A percentile compares a stretch with the other conserved stretches of the same genome.
phyloP scores from a whole-genome alignment of 2,113 vertebrate species.

The Petroica traversi region DNA sequence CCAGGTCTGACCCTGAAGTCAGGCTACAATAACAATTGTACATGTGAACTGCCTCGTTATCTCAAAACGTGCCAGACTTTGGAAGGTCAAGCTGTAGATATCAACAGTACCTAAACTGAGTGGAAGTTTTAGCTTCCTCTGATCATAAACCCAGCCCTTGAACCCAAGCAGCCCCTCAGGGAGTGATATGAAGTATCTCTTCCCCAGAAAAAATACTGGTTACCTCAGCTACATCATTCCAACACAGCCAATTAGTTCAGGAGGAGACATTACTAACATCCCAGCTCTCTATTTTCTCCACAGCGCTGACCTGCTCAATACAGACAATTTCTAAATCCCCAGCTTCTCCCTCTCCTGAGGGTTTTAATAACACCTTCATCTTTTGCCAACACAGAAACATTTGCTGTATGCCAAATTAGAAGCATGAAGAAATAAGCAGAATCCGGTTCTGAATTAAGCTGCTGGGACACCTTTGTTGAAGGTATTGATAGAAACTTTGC shows the following conservation, averaged over 20 bases:
- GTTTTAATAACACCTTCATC: slow-evolving; percentile 28
- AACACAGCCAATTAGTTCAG: background rate
- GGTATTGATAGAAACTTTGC: background rate
- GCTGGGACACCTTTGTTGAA: background rate
- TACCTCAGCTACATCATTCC: background rate
- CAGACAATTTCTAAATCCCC: background rate
- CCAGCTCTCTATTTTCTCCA: background rate
- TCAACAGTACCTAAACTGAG: background rate
- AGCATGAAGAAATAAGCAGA: background rate
- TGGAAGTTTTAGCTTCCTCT: background rate
- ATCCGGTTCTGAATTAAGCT: background rate
- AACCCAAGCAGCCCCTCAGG: background rate
- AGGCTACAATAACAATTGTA: background rate
- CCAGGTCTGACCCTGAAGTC: background rate
- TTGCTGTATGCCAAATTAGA: background rate
- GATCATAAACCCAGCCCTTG: background rate
- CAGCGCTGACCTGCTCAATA: background rate
- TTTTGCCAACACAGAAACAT: slow-evolving; percentile 10
- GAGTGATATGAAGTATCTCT: background rate
- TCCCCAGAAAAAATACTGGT: background rate
- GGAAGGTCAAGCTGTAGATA: background rate
- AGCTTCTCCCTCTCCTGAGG: background rate
- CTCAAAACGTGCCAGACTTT: background rate
- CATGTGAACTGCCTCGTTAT: background rate
- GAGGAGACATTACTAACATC: background rate